Evolutionary conservation across 2,797 vertebrate genomes (phyloP), one percentile per base, ranked within the genome.

Genomic region (Phylloscopus collybita): DNA sequence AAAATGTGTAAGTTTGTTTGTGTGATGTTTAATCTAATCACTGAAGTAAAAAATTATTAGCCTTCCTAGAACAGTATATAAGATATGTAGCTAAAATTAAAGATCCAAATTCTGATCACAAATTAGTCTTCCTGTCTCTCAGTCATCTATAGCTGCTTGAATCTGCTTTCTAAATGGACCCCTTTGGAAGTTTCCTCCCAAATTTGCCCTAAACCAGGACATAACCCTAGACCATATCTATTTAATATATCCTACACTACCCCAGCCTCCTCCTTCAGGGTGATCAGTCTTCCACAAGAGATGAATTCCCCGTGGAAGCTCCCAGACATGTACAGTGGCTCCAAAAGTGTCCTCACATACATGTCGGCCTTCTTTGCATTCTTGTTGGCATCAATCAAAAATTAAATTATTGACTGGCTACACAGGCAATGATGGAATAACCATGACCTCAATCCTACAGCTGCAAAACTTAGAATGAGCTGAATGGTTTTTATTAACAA

Each of bases 81-180:
- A 45, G 44, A 45, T 47, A 47, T 47, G 45, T 47, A 47, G 45
- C 45, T 47, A 21, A 47, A 21, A 47, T 47, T 47, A 47, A 47
- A 47, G 11, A 47, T 47, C 45, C 11, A 13, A 23, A 47, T 47
- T 22, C 22, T 47, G 45, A 23, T 47, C 45, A 18, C 12, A 7
- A 47, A 47, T 47, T 12, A 23, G 45, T 47, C 45, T 47, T 47
- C 45, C 45, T 18, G 4, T 47, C 16, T 47, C 21, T 47, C 45
- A 22, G 21, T 47, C 6, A 7, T 22, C 45, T 3, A 47, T 6
- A 47, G 21, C 11, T 1, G 0, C 15, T 44, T 47, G n/a, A 36
- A 59, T 73, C n/a, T 57, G 19, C 32, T 57, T 45, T 57, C 42
- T 45, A 36, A 16, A 57, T 8, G 4, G 11, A 22, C 6, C 19